Evolutionary conservation across 2,113 vertebrate genomes (phyloP), one percentile per base, ranked within the genome.

Genomic region (Nanger granti): DNA sequence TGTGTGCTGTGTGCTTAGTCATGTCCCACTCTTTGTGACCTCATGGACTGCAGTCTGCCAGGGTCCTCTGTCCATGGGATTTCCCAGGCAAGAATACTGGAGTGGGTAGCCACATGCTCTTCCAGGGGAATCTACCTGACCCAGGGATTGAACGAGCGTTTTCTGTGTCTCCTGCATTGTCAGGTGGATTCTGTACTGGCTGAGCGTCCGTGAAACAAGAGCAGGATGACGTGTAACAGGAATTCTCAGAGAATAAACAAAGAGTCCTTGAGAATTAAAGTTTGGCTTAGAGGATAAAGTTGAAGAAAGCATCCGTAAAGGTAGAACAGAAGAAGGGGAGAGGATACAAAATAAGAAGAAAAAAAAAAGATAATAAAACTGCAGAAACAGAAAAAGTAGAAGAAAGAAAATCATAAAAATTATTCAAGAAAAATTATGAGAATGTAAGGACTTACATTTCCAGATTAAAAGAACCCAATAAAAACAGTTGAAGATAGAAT

Each of bases 381-480:
- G 34, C 55, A 84, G 44, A 34, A 94, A 93, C 20, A 91, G 69
- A 59, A 87, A 94, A 96, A 54, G 28, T 73, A 60, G 28, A 92
- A 83, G 52, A 83, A 60, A 83, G 52, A n/a, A 92, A 92, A 91
- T 73, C 29, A 82, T 62, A 26, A 91, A 94, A 94, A 95, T 88
- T 76, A 91, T 84, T 91, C 60, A 31, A 73, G 82, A 93, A 91
- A 93, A 91, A 91, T 73, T 34, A 47, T n/a, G 49, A 86, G 37
- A 86, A 15, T 91, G 86, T 69, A 97, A 69, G 34, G n/a, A 82
- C 17, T 93, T 57, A 7, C n/a, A 6, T 87, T 87, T 91, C 52
- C 62, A 84, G 8, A 88, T 95, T 84, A 49, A 93, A 93, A 93
- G 31, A 86, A 54, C 9, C 9, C 10, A 5, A 73, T 49, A 44